Evolutionary conservation across 2,797 vertebrate species (phyloP), one percentile per base, ranked within the genome.

Genomic region (Anguilla pacifica): DNA sequence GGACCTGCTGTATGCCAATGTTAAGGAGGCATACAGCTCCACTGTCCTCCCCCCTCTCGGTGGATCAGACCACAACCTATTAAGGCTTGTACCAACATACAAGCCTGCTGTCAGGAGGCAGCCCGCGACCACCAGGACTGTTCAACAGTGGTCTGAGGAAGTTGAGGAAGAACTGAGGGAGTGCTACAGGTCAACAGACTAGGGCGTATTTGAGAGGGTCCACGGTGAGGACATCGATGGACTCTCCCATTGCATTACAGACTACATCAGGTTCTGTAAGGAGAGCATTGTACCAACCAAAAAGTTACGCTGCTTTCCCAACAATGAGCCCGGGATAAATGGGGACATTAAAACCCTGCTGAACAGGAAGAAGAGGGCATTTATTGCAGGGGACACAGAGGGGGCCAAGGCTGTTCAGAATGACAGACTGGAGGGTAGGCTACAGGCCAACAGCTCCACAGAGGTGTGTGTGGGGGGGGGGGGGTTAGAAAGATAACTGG

Each of bases 131-230:
- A 85, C 83, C 19, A 88, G 83, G 70, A 88, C 46, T 19, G 64
- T 85, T 9, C 22, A 31, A 31, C n/a, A 39, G 17, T 88, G 83
- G 51, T 53, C 83, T 2, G 15, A 55, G 17, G 46, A 88, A 15
- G 82, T 61, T 70, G 59, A 64, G 57, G 87, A 84, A 46, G 49
- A 83, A 3, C 87, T 88, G 83, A 61, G 74, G 87, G 83, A 77
- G 25, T 88, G 64, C 49, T 88, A 57, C 57, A 25, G 59, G 39
- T 43, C 39, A 43, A 43, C 39, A 77, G 3, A 35, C 39, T 43
- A 43, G 39, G 39, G 39, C 3, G 39, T 77, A 22, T 67, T 88
- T 17, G n/a, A 43, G 11, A 19, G 39, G 13, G n/a, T 53, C 35
- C 70, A 88, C 25, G 83, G 28, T 19, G 64, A 74, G n/a, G 83